Evolutionary conservation across 2,888 invertebrate genomes (phyloP).

Genomic region (Alloscopus bannaensis): DNA sequence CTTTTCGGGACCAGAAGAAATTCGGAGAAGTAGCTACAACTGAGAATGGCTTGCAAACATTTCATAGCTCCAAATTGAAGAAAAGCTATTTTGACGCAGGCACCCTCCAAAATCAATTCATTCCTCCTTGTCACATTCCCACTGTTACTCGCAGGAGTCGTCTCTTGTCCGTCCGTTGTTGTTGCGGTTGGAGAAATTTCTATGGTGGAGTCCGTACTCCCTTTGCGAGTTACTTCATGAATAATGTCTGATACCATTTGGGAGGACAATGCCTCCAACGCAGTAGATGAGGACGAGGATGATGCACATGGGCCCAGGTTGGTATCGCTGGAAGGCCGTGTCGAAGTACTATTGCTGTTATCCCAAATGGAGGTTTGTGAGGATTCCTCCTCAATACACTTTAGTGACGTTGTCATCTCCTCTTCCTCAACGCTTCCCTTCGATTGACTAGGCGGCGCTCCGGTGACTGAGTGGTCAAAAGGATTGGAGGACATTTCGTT

Average conservation of each 20-base stretch:
- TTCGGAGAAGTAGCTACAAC: constrained; percentile 79
- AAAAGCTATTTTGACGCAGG: constrained; percentile 75
- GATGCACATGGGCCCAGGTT: constrained; percentile 8
- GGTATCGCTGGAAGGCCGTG: constrained; percentile 8
- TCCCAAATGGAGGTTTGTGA: constrained; percentile 66
- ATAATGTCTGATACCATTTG: constrained; percentile 73
- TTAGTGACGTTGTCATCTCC: constrained; percentile 71
- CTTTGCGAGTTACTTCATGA: constrained; percentile 70
- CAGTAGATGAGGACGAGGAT: constrained; percentile 61
- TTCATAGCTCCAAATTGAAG: constrained; percentile 80
- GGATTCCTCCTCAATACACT: constrained; percentile 69
- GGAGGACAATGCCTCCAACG: constrained; percentile 69
- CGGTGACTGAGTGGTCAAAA: not conserved
- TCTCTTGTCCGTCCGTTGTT: not conserved
- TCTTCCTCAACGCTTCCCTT: constrained; percentile 30
- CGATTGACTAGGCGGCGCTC: constrained; percentile 41
- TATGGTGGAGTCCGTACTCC: constrained; percentile 29
- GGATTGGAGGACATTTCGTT: not conserved
- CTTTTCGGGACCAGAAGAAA: constrained; percentile 78
- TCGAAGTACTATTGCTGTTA: not conserved
- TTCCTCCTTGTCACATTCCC: constrained; percentile 75
- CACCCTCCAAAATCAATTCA: constrained; percentile 75
- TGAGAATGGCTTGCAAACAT: constrained; percentile 78
- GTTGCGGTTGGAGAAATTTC: not conserved
- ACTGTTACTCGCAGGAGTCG: not conserved